A percentile compares a stretch with the other conserved stretches of the same genome.
These are phyloP conservation scores for Morpho helenor DNA, from an alignment of 2,888 invertebrate genomes.

Conservation along the genomic window DNA sequence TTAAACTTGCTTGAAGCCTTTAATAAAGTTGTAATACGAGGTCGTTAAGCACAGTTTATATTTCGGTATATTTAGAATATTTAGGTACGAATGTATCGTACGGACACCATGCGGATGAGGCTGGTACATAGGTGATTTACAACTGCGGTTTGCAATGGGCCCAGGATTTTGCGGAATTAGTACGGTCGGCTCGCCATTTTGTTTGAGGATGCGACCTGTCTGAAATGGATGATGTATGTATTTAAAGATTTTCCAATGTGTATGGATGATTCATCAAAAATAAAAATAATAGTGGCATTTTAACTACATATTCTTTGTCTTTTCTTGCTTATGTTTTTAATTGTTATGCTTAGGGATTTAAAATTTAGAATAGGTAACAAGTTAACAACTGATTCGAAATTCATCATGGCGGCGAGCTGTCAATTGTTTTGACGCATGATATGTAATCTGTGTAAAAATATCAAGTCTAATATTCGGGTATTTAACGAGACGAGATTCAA, in stretches of 20 bases:
- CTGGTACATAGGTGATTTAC: conserved; percentile 74
- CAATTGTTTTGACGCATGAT: too few relatives aligned
- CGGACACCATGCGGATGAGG: conserved; percentile 64
- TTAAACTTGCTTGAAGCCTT: conserved; percentile 21
- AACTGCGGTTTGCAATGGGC: conserved; percentile 46
- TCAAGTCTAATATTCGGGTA: too few relatives aligned
- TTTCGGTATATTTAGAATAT: conserved; percentile 75
- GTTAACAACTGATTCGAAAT: too few relatives aligned
- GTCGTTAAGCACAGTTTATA: conserved; percentile 38
- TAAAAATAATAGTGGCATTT: too few relatives aligned
- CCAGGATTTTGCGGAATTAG: conserved; percentile 72
- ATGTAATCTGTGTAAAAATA: too few relatives aligned
- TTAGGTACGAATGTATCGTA: conserved; percentile 62
- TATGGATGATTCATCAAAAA: too few relatives aligned
- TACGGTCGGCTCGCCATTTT: conserved; percentile 55
- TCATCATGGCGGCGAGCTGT: too few relatives aligned
- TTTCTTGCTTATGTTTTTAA: too few relatives aligned
- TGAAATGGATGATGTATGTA: conserved; percentile 32
- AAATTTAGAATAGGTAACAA: too few relatives aligned
- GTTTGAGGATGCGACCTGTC: conserved; percentile 40
- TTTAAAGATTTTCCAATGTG: conserved; percentile 4
- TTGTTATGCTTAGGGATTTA: too few relatives aligned
- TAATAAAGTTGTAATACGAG: conserved; percentile 16
- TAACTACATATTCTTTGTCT: too few relatives aligned
- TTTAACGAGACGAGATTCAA: too few relatives aligned